Percentiles rank a stretch among this genome's conserved stretches.
phyloP scores from a whole-genome alignment of 2,113 vertebrate genomes.

The Eulemur macaco region DNA sequence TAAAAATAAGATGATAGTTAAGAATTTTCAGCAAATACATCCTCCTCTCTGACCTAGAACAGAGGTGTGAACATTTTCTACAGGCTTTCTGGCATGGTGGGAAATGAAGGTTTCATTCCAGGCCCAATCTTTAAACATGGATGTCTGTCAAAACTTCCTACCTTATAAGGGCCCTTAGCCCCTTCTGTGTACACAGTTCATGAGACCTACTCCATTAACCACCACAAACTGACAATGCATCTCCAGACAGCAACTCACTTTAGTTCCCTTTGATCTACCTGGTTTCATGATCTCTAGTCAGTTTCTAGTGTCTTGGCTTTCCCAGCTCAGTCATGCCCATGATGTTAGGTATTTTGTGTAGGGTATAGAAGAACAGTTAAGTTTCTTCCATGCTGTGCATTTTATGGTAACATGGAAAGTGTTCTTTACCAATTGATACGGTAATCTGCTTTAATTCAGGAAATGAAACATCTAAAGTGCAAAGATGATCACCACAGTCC shows the following conservation, averaged over 20 bases:
- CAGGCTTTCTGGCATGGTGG: not conserved
- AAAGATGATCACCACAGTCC: not conserved
- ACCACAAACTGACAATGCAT: not conserved
- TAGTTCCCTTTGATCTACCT: accelerated
- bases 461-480: not conserved
- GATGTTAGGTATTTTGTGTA: not conserved
- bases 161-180: not conserved
- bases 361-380: not conserved
- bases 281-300: not conserved
- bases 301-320: not conserved
- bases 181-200: accelerated
- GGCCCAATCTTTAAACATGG: not conserved
- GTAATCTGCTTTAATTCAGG: not conserved
- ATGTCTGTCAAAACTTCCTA: not conserved
- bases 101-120: no score
- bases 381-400: accelerated
- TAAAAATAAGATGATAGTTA: not conserved
- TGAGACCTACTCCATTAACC: accelerated
- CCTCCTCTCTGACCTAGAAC: not conserved
- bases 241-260: accelerated
- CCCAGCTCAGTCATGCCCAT: not conserved
- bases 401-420: not conserved
- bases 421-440: not conserved
- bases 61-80: not conserved
- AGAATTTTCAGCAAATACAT: not conserved